phyloP scores from a whole-genome alignment of 2,797 vertebrate species.

The Alectoris magna region DNA sequence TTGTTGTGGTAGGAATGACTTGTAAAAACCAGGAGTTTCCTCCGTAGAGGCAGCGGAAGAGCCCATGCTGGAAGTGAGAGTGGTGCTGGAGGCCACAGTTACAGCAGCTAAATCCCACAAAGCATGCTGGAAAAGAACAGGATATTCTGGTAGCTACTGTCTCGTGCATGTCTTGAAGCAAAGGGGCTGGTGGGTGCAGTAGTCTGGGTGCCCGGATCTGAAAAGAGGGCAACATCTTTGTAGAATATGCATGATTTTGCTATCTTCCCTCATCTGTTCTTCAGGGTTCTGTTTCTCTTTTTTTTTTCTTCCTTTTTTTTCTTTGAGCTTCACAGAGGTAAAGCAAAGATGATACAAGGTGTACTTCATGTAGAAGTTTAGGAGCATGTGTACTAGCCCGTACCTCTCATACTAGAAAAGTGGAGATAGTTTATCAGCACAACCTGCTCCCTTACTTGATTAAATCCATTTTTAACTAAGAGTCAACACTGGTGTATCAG shows the following conservation, averaged over 20 bases:
- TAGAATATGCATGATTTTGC: background rate
- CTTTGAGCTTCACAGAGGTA: background rate
- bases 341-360: background rate
- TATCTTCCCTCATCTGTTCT: background rate
- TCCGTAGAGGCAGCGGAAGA: background rate
- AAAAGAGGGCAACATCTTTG: background rate
- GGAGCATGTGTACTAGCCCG: background rate
- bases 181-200: background rate
- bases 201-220: background rate
- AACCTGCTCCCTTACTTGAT: background rate
- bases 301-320: background rate
- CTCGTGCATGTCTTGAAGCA: background rate
- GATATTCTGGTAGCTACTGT: background rate
- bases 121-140: background rate
- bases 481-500: background rate
- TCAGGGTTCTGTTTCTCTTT: background rate
- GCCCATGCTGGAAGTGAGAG: background rate
- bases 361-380: background rate
- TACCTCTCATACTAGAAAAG: background rate
- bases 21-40: background rate
- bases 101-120: background rate
- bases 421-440: background rate
- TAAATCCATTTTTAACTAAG: background rate
- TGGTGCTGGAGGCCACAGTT: background rate
- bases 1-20: background rate